Base-by-base conservation (phyloP, 2,797 vertebrate genomes). In the Gymnodraco acuticeps region DNA sequence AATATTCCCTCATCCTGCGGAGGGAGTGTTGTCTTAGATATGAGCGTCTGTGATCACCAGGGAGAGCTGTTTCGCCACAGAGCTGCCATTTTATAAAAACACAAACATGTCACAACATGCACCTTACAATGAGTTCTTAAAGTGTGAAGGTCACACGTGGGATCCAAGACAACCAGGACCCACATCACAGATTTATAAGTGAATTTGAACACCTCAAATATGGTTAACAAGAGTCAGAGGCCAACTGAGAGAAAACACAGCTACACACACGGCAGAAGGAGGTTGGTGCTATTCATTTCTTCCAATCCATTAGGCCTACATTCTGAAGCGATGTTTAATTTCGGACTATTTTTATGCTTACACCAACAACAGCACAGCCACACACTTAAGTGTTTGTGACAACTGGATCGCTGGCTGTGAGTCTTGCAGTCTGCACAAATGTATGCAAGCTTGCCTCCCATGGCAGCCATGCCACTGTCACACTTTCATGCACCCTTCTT, bases 21-120 rank as follows among this genome's bases (percentile, higher is more conserved):
- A 87, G 84, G 84, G 87, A 82, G 73, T 81, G 87, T 80, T 88
- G 87, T 91, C 86, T 88, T 83, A 87, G 88, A 92, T 87, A 93
- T 84, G 90, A 93, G 90, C 69, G 91, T 87, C 88, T 93, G 86
- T 90, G 91, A 92, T 91, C 93, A 87, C 84, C 72, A 16, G 73
- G 93, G 95, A 93, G 84, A 91, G 92, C 83, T 88, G 85, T 88
- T 88, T 88, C 67, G 59, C 64, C 81, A 78, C 87, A 73, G 59
- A 73, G 73, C 69, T 80, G 82, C 80, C 88, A 83, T 88, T 87
- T 86, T 73, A 73, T 19, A 46, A 65, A 56, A 82, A 20, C 45
- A 19, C 56, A 46, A 64, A 75, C 82, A 69, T 72, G 85, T 84
- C 87, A 78, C 79, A 70, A 71, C 77, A 16, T 50, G 65, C 74